Percentiles rank a stretch among this genome's conserved stretches.
Evolutionary conservation across 2,888 invertebrate genomes (phyloP).

Genomic region (Tortrix viridana): DNA sequence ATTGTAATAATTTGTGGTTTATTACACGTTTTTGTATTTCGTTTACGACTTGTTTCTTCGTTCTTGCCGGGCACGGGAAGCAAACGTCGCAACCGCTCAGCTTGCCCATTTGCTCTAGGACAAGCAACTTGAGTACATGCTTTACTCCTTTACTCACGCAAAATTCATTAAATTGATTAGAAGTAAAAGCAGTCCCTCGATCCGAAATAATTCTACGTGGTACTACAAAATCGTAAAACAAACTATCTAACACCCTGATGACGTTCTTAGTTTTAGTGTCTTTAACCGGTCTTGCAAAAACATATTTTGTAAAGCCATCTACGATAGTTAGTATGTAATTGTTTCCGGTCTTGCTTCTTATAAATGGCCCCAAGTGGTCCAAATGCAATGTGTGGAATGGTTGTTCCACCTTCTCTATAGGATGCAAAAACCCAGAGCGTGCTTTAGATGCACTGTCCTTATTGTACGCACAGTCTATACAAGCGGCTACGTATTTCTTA

Average conservation of each 20-base stretch:
- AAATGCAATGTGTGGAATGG: conserved; percentile 24
- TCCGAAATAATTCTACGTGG: conserved; percentile 20
- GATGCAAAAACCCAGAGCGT: conserved; percentile 14
- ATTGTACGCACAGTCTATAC: conserved; percentile 32
- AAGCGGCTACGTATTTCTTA: conserved; percentile 29
- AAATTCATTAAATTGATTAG: conserved; percentile 1
- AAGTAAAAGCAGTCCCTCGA: conserved; percentile 7
- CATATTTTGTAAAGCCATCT: conserved; percentile 33
- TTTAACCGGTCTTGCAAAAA: conserved; percentile 22
- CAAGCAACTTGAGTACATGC: conserved; percentile 8
- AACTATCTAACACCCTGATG: conserved; percentile 23
- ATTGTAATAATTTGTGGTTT: no score
- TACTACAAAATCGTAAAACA: conserved; percentile 39
- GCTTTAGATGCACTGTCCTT: conserved; percentile 16
- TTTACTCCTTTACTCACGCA: conserved; percentile 1
- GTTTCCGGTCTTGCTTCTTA: conserved; percentile 28
- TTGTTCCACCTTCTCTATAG: conserved; percentile 11
- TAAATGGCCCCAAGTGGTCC: conserved; percentile 37
- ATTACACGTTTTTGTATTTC: no score
- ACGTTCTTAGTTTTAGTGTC: conserved; percentile 34
- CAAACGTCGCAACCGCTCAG: neutral
- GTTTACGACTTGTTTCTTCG: no score
- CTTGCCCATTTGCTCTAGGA: conserved; percentile 6
- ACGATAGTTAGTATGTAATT: conserved; percentile 25
- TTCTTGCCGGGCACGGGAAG: no score